Conservation (phyloP, 2,888 invertebrate genomes). For the Polymixis flavicincta region DNA sequence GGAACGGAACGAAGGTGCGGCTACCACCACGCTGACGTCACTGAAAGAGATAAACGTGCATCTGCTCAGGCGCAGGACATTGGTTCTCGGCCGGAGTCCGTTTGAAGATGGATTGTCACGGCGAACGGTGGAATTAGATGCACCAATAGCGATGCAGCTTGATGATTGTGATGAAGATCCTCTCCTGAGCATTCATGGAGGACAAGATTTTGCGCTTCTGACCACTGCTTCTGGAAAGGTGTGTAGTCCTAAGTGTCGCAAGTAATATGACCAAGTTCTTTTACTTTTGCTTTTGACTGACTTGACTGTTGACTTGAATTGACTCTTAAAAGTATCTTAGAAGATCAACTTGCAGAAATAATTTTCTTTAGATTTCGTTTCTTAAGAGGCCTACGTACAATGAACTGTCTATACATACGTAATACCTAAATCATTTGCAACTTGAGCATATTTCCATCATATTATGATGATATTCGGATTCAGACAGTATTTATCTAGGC, state of each 20-base stretch:
- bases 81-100: constrained; percentile 83
- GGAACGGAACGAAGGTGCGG: constrained; percentile 72
- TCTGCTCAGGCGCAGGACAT: constrained; percentile 81
- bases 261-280: background rate
- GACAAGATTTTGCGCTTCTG: constrained; percentile 97
- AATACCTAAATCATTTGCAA: too few species aligned
- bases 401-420: too few species aligned
- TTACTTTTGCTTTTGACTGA: background rate
- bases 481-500: too few species aligned
- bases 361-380: background rate
- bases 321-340: background rate
- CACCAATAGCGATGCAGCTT: constrained; percentile 90
- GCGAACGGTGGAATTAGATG: constrained; percentile 82
- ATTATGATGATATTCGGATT: too few species aligned
- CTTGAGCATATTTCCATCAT: too few species aligned
- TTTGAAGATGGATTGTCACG: constrained; percentile 82
- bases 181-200: constrained; percentile 94
- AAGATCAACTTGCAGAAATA: background rate
- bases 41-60: constrained; percentile 82
- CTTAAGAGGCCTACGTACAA: too few species aligned
- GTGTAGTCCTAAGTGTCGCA: constrained; percentile 36
- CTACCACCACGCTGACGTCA: constrained; percentile 72
- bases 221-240: constrained; percentile 96
- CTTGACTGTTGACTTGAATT: background rate
- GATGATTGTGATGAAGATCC: constrained; percentile 94